These are phyloP conservation scores for Philereme transversata DNA, from an alignment of 2,888 invertebrate genomes.

Conservation along the genomic window DNA sequence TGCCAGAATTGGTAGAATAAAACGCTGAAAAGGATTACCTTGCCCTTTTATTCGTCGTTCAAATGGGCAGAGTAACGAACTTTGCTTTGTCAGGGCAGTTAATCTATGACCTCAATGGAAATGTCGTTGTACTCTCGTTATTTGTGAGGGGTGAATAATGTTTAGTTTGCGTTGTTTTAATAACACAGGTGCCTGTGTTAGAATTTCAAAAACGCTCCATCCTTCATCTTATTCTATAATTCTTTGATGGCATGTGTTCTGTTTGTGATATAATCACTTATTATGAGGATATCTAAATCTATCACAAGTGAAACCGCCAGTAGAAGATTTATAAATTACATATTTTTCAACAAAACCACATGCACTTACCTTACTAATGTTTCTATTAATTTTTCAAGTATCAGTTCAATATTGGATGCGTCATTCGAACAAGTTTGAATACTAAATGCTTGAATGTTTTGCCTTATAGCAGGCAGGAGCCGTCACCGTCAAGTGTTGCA, in stretches of 20 bases:
- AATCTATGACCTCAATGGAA: constrained; percentile 21
- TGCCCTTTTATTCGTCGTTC: constrained; percentile 40
- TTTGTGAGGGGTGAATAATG: not conserved
- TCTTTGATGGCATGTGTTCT: too few species aligned
- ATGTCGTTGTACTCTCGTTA: constrained; percentile 1
- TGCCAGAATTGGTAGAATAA: constrained; percentile 36
- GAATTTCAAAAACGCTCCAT: too few species aligned
- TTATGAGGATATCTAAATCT: too few species aligned
- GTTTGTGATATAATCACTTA: too few species aligned
- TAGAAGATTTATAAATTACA: too few species aligned
- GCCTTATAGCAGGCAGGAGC: constrained; percentile 5
- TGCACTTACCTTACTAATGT: not conserved
- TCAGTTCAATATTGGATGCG: constrained; percentile 12
- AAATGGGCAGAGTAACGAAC: constrained; percentile 43
- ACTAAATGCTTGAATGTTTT: constrained; percentile 5
- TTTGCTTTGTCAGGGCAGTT: constrained; percentile 41
- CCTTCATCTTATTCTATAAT: too few species aligned
- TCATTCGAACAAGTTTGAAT: constrained; percentile 16
- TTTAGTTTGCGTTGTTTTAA: not conserved
- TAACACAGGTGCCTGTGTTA: not conserved
- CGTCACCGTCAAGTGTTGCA: not conserved
- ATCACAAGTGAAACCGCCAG: too few species aligned
- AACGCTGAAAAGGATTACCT: constrained; percentile 42
- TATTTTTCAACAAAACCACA: too few species aligned
- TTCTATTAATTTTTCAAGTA: too few species aligned